Base-by-base conservation (phyloP, 1,140 invertebrate species). In the Papilio polytes region DNA sequence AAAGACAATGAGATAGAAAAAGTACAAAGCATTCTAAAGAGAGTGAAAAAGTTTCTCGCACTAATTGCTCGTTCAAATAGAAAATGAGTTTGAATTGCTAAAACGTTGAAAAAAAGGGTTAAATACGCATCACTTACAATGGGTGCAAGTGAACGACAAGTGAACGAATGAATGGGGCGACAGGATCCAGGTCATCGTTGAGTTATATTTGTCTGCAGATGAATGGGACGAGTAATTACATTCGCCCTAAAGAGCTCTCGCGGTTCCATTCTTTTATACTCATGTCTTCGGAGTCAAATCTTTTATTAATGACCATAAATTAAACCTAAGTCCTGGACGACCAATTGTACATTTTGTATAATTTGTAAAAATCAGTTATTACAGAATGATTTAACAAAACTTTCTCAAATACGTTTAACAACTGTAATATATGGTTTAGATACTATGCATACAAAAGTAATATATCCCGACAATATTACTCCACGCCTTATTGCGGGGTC, bases 171-270 rank as follows among this genome's bases (percentile, higher is more conserved):
- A 86, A 86, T 85, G 82, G 74, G 80, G 80, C 48, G 70, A 82
- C 80, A 82, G 81, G 79, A 82, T 82, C 72, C 83, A 83, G 85
- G 84, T 84, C 80, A 80, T 81, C 85, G 85, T 84, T 85, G 80
- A 80, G 77, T 83, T 83, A 74, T 80, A 31, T 70, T 70, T 66
- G 22, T 76, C 82, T 80, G 63, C 84, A 85, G 84, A 81, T 86
- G 87, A 88, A 85, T 87, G 85, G 77, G 59, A 83, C 80, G 83
- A 83, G 82, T 86, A 87, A 88, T 88, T 86, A 88, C 87, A 86
- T 88, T 86, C 84, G 78, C 78, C 80, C 82, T 78, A 81, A 70
- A 70, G 63, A 70, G 82, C 78, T 84, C 80, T 80, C 53, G 80
- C 78, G 80, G 73, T 84, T 85, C 79, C 83, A 85, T 88, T 86